Evolutionary conservation across 2,888 invertebrate species (phyloP).

Genomic region (Melitaea athalia): DNA sequence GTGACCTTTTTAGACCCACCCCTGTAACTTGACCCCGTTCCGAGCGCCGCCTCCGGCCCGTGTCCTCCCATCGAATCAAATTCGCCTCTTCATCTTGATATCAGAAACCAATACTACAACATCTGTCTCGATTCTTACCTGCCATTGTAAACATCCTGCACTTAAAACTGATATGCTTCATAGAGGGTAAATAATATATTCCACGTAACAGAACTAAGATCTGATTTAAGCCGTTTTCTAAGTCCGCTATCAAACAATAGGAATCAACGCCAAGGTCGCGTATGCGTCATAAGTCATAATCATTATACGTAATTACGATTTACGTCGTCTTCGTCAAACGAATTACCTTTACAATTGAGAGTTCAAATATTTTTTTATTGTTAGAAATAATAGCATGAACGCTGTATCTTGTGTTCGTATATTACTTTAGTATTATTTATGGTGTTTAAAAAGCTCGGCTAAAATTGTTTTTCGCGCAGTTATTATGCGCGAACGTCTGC

Average conservation of each 20-base stretch:
- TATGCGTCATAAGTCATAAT: slow-evolving; percentile 57
- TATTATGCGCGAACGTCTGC: slow-evolving; percentile 11
- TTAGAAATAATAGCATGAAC: no score
- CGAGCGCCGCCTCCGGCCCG: slow-evolving; percentile 70
- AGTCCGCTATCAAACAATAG: slow-evolving; percentile 67
- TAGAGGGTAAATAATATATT: slow-evolving; percentile 24
- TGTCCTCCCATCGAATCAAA: slow-evolving; percentile 72
- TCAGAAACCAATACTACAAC: slow-evolving; percentile 59
- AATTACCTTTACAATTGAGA: slow-evolving; percentile 46
- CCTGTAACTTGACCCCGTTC: slow-evolving; percentile 78
- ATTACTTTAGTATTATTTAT: background rate
- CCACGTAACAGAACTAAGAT: slow-evolving; percentile 16
- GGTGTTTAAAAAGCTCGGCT: background rate
- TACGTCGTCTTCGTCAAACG: slow-evolving; percentile 49
- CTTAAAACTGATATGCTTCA: slow-evolving; percentile 18
- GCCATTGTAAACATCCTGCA: slow-evolving; percentile 41
- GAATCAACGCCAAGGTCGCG: slow-evolving; percentile 71
- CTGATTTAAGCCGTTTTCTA: slow-evolving; percentile 34
- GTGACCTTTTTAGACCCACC: slow-evolving; percentile 64
- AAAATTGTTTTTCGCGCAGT: background rate
- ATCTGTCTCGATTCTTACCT: slow-evolving; percentile 60
- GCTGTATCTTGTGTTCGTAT: background rate
- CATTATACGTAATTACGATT: slow-evolving; percentile 72
- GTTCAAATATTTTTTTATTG: slow-evolving; percentile 33
- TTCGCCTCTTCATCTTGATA: slow-evolving; percentile 46